Evolutionary conservation across 2,888 invertebrate species (phyloP).

Genomic region (Nomada fabriciana): DNA sequence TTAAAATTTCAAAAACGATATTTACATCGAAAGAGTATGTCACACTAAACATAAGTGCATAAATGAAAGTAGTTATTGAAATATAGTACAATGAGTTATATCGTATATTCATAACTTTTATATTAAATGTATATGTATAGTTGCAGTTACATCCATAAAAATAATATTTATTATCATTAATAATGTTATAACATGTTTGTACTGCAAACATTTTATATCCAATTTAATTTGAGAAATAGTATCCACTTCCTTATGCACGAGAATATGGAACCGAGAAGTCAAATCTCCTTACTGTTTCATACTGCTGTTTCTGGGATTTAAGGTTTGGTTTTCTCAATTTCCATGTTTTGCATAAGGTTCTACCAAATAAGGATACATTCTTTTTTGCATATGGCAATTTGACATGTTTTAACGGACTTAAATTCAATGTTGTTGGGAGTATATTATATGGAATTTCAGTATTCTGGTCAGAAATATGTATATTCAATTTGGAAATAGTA

Average conservation of each 20-base stretch:
- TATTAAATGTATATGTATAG: conserved; percentile 12
- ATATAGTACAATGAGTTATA: conserved; percentile 5
- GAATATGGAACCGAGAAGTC: conserved; percentile 86
- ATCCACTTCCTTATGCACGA: conserved; percentile 23
- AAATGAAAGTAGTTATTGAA: background rate
- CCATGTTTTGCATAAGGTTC: conserved; percentile 84
- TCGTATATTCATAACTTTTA: conserved; percentile 4
- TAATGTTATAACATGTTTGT: background rate
- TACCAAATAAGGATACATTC: conserved; percentile 85
- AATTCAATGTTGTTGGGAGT: conserved; percentile 65
- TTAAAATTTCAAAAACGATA: conserved; percentile 16
- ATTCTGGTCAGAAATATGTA: conserved; percentile 16
- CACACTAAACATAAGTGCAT: conserved; percentile 18
- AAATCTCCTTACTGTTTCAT: conserved; percentile 82
- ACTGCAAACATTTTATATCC: background rate
- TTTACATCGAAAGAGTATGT: conserved; percentile 11
- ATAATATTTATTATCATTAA: background rate
- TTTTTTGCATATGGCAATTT: conserved; percentile 73
- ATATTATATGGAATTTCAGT: conserved; percentile 15
- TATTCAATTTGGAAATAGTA: conserved; percentile 21
- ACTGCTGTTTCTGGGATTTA: conserved; percentile 41
- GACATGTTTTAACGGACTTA: conserved; percentile 52
- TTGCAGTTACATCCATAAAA: conserved; percentile 21
- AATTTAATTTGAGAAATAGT: background rate
- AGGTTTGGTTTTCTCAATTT: conserved; percentile 63